Conservation (phyloP, 2,797 vertebrate genomes). For the Sebastes steindachneri region DNA sequence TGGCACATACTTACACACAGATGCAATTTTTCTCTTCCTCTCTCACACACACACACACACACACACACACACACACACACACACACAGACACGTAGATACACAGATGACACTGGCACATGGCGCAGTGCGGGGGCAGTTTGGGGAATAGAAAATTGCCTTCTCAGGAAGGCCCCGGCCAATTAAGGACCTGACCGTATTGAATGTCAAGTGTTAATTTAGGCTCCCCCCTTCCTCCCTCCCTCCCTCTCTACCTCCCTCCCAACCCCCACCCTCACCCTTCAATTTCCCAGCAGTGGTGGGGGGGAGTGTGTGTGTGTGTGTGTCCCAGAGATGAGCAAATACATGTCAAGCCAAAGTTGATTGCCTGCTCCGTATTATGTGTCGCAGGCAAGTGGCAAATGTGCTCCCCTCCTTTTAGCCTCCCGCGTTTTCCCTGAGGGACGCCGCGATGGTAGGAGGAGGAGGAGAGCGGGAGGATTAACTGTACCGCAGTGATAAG, state of each 20-base stretch:
- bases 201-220: conserved; percentile 99
- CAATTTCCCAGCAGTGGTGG: conserved; percentile 75
- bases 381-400: conserved; percentile 98
- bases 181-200: conserved; percentile 99
- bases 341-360: conserved; percentile 99
- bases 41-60: conserved; percentile 19
- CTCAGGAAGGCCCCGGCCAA: conserved; percentile 99
- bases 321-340: conserved; percentile 97
- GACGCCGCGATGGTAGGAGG: conserved; percentile 55
- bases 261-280: conserved; percentile 46
- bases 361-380: conserved; percentile 96
- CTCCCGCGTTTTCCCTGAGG: conserved; percentile 61
- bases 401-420: conserved; percentile 90
- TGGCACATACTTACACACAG: conserved; percentile 69
- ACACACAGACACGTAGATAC: conserved; percentile 42
- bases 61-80: conserved; percentile 19
- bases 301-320: conserved; percentile 84
- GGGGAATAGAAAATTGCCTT: conserved; percentile 99
- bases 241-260: conserved; percentile 53
- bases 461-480: conserved; percentile 83
- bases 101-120: conserved; percentile 86
- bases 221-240: conserved; percentile 82
- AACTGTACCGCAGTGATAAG: conserved; percentile 89
- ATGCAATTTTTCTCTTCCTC: conserved; percentile 45
- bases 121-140: conserved; percentile 92